These are phyloP conservation scores for Eurypyga helias DNA, from an alignment of 2,113 vertebrate species.

Conservation along the genomic window DNA sequence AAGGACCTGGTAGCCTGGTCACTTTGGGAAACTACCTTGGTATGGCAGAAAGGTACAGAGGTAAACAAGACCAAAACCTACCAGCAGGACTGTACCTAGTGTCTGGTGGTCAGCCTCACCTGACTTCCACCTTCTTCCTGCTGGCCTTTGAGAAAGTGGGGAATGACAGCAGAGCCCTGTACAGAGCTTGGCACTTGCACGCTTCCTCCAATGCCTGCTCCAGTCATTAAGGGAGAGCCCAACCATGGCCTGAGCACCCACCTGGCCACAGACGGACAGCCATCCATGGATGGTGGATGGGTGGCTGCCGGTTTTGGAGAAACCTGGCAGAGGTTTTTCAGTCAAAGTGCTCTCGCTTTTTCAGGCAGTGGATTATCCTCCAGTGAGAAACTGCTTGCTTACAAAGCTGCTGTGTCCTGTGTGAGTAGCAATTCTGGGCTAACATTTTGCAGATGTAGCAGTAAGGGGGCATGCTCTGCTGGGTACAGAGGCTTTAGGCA, in stretches of 20 bases:
- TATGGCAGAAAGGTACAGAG: not conserved
- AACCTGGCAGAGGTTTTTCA: not conserved
- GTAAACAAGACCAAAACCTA: not conserved
- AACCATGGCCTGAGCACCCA: rapidly evolving
- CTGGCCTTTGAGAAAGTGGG: not conserved
- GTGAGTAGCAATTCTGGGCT: not conserved
- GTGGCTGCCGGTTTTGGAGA: not conserved
- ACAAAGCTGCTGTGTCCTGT: not conserved
- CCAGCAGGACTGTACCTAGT: not conserved
- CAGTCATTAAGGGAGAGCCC: not conserved
- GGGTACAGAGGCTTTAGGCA: not conserved
- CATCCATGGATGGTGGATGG: rapidly evolving
- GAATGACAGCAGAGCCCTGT: not conserved
- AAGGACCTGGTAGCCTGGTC: too few relatives aligned
- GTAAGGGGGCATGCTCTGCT: not conserved
- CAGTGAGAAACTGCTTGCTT: not conserved
- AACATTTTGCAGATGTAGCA: not conserved
- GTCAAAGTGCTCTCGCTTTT: not conserved
- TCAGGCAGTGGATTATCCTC: not conserved
- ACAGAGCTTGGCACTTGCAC: rapidly evolving
- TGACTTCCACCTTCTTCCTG: not conserved
- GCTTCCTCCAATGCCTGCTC: rapidly evolving
- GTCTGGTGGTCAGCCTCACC: not conserved
- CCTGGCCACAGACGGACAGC: not conserved
- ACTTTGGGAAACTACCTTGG: not conserved